These are phyloP conservation scores for Scolopax mira DNA, from an alignment of 2,113 vertebrate species.

Conservation along the genomic window DNA sequence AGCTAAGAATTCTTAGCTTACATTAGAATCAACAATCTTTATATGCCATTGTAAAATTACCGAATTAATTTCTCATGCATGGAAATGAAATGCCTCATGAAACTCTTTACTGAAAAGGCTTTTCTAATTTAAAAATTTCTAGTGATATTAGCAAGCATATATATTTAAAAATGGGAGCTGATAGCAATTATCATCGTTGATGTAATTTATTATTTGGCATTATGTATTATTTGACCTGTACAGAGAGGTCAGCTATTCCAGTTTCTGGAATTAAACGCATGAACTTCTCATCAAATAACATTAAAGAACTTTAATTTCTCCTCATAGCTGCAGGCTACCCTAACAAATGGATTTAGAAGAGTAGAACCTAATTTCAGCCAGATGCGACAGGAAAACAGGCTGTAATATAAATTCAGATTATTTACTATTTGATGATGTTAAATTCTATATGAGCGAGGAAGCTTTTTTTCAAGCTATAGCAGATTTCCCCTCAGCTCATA, in stretches of 20 bases:
- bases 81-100: not conserved
- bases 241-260: not conserved
- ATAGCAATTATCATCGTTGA: not conserved
- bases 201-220: conserved; percentile 6
- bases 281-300: conserved; percentile 34
- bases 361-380: not conserved
- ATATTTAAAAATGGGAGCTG: not conserved
- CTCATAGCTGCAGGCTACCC: not conserved
- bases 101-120: not conserved
- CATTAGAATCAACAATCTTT: not conserved
- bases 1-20: not conserved
- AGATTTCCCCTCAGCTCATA: not conserved
- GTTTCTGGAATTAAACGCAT: conserved; percentile 27
- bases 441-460: not conserved
- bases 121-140: conserved; percentile 18
- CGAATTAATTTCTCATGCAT: conserved; percentile 10
- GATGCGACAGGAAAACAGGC: not conserved
- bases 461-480: not conserved
- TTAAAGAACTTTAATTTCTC: conserved; percentile 13
- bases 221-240: conserved; percentile 2
- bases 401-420: not conserved
- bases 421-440: not conserved
- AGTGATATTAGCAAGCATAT: not conserved
- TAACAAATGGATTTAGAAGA: conserved; percentile 14
- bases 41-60: not conserved